A percentile compares a stretch with the other conserved stretches of the same genome.
Conservation (phyloP, 2,797 vertebrate species). For the Luscinia luscinia region DNA sequence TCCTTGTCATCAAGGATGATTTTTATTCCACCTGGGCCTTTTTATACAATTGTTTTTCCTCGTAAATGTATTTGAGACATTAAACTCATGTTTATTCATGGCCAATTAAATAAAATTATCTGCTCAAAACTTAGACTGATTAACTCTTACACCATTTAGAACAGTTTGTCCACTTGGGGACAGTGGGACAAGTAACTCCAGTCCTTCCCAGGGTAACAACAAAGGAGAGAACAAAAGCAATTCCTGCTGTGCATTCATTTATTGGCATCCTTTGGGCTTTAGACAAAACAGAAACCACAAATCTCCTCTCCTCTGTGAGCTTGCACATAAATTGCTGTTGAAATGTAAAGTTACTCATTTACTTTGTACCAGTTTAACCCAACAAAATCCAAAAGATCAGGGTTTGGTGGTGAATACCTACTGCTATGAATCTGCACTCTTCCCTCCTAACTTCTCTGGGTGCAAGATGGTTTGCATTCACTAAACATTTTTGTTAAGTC, state of each 20-base stretch:
- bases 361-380: not conserved
- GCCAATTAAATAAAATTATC: not conserved
- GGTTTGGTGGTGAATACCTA: not conserved
- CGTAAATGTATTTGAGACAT: not conserved
- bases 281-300: not conserved
- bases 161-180: not conserved
- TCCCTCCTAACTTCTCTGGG: not conserved
- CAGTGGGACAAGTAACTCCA: not conserved
- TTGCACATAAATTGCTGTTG: not conserved
- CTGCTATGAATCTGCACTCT: not conserved
- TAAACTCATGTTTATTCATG: not conserved
- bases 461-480: not conserved
- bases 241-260: conserved; percentile 5
- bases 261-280: not conserved
- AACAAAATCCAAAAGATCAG: not conserved
- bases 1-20: not conserved
- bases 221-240: not conserved
- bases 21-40: not conserved
- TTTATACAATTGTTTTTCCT: not conserved
- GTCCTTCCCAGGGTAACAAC: conserved; percentile 6
- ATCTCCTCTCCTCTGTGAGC: not conserved
- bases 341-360: not conserved
- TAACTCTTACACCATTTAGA: not conserved
- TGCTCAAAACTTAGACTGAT: not conserved
- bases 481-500: conserved; percentile 1